These are phyloP conservation scores for Notocelia uddmanniana DNA, from an alignment of 2,888 invertebrate genomes.

Conservation along the genomic window DNA sequence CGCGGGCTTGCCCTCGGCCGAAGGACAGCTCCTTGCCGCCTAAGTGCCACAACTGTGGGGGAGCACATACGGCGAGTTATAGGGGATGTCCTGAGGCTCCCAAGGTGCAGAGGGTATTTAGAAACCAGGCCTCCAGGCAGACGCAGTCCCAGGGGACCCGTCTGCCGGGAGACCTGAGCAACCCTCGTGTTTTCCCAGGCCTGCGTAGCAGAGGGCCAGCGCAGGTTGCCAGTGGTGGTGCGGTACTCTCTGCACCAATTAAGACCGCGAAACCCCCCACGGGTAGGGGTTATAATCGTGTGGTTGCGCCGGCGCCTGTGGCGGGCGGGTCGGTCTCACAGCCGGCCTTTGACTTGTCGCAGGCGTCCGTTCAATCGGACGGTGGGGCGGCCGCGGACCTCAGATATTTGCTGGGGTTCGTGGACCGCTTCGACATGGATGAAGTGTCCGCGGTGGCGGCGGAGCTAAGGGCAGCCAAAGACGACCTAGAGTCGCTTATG, in stretches of 20 bases:
- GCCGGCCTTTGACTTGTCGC: no score
- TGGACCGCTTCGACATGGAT: neutral
- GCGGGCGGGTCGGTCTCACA: no score
- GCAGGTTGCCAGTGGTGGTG: no score
- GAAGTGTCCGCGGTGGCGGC: neutral
- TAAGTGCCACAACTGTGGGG: neutral
- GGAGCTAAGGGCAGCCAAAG: neutral
- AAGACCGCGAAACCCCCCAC: no score
- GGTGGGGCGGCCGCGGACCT: neutral
- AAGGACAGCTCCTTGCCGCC: neutral
- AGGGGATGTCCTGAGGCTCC: neutral
- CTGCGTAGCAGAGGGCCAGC: neutral
- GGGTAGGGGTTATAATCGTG: no score
- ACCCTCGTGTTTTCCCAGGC: no score
- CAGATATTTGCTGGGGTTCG: neutral
- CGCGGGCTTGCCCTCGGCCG: neutral
- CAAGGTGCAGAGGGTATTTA: no score
- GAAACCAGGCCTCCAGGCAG: neutral
- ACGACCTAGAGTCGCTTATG: rapidly evolving
- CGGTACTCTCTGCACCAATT: no score
- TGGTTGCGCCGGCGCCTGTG: no score
- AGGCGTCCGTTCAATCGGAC: neutral
- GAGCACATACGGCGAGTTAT: neutral
- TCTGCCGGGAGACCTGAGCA: no score
- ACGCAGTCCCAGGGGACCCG: no score